Base-by-base conservation (phyloP, 2,888 invertebrate genomes). In the Drosophila multiciliata region DNA sequence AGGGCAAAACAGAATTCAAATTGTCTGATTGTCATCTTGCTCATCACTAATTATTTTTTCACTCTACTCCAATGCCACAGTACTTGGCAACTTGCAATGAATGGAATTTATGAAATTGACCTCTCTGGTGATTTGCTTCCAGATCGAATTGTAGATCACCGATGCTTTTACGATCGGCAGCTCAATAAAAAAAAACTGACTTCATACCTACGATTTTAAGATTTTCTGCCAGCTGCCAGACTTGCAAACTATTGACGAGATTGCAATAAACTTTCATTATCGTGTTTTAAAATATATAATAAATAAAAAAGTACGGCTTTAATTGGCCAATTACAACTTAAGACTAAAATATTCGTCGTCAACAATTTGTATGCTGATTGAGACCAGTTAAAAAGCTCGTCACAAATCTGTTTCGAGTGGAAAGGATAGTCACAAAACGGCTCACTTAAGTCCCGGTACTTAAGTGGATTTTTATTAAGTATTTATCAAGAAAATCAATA, bases 401-500 rank as follows among this genome's bases (percentile, higher is more conserved):
- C 23, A 11, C 32, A 55, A 65, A 61, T 67, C 32, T 55, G 15
- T 58, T 36, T 50, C 50, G 53, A 26, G 36, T 33, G 12, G 33
- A 58, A 52, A 40, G 20, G 48, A 59, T 60, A 48, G 52, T 33
- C 17, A 20, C 15, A 45, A 63, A 59, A 49, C 23, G 40, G 9
- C 29, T 12, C 64, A 49, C 48, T 64, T 59, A 36, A 62, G 59
- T 15, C 65, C 65, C 66, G 65, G 67, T 72, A 79, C 79, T 75
- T 70, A 68, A 82, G 80, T 79, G 68, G 69, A 71, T 82, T 82
- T 83, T 88, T 83, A 80, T 88, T 69, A 73, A 80, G 86, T 85
- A 85, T 82, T 85, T 88, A 85, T 77, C 66, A 82, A 69, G 86
- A 77, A 83, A 85, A 83, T 83, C 83, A 85, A 87, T 82, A 85